Percentiles rank a stretch among this genome's conserved stretches.
Conservation (phyloP, 2,113 vertebrate species). For the Perca flavescens region DNA sequence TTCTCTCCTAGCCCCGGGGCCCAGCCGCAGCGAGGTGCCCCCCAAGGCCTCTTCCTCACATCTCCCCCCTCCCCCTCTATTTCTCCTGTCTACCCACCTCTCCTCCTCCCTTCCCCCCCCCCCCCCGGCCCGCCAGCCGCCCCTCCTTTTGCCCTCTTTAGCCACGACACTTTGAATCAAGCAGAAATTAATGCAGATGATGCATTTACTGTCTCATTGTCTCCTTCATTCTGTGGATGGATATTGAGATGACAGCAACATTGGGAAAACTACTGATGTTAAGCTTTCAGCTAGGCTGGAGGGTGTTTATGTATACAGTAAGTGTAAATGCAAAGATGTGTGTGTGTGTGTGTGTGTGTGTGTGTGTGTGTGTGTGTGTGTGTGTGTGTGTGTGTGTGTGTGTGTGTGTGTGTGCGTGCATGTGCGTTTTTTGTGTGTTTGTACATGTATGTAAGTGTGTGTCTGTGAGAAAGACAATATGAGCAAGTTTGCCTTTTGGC, state of each 20-base stretch:
- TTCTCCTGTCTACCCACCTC: constrained; percentile 46
- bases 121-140: constrained; percentile 1
- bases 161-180: constrained; percentile 78
- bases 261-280: constrained; percentile 52
- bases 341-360: constrained; percentile 2
- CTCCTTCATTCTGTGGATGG: constrained; percentile 53
- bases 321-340: constrained; percentile 29
- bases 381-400: background rate
- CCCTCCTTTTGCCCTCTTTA: constrained; percentile 80
- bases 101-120: constrained; percentile 6
- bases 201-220: constrained; percentile 75
- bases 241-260: constrained; percentile 63
- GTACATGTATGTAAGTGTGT: background rate
- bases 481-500: constrained; percentile 28
- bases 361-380: constrained; percentile 9
- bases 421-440: constrained; percentile 1
- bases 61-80: constrained; percentile 3
- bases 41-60: constrained; percentile 49
- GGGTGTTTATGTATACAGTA: constrained; percentile 52
- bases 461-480: background rate
- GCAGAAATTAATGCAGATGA: constrained; percentile 77
- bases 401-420: background rate
- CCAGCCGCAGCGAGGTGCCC: constrained; percentile 42
- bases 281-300: constrained; percentile 60
- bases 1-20: constrained; percentile 53